Evolutionary conservation across 2,797 vertebrate genomes (phyloP), one percentile per base, ranked within the genome.

Genomic region (Numenius phaeopus): DNA sequence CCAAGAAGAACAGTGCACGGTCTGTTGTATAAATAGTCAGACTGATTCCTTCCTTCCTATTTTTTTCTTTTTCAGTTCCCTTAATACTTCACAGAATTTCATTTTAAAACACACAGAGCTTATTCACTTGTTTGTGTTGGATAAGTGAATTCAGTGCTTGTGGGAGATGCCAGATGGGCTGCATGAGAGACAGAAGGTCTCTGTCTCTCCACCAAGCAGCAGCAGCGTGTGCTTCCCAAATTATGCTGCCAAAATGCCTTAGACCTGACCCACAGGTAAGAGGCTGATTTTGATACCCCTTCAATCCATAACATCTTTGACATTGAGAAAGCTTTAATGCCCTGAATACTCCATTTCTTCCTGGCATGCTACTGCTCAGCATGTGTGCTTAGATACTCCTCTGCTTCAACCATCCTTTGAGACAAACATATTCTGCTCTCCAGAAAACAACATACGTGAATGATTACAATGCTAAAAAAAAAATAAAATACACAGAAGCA

Each of bases 121-220:
- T 77, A 96, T 96, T 97, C 95, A 96, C 64, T 93, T 29, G 44
- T 78, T 93, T 92, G 81, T 97, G 86, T 27, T 75, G 75, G 83
- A 7, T 1, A 5, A 96, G 88, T 96, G 95, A 97, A 96, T 96
- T 75, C 50, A 0, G 78, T 55, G 95, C 67, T 96, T 97, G 97
- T 96, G 86, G 86, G 90, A 67, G 83, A 77, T 87, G 94, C 95
- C 96, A 97, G 96, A 96, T 96, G 95, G 93, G 96, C 91, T 93
- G 92, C 16, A 42, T 2, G 11, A 39, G 52, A 47, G 40, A 93
- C 90, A 97, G 90, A 52, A 95, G 78, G 81, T 87, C 95, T 94
- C 92, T 96, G 83, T 96, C 67, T 93, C 73, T 34, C 62, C 66
- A 89, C 50, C 55, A 59, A 69, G 79, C 57, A 84, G 62, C 80